These are phyloP conservation scores for Aromia moschata DNA, from an alignment of 2,888 invertebrate genomes.

Conservation along the genomic window DNA sequence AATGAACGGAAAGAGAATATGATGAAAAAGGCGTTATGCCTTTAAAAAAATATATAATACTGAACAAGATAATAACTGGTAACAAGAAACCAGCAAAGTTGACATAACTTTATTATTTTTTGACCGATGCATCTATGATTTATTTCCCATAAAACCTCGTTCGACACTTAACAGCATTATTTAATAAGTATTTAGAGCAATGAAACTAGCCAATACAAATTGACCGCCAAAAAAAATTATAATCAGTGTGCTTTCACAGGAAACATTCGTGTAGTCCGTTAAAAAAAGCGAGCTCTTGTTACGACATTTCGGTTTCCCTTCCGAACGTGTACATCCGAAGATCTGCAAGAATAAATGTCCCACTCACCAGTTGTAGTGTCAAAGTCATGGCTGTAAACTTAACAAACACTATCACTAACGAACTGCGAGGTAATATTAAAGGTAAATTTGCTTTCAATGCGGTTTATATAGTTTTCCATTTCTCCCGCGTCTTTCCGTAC, in stretches of 20 bases:
- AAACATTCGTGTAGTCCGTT: neutral
- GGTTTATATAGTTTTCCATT: constrained; percentile 46
- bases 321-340: neutral
- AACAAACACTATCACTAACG: constrained; percentile 41
- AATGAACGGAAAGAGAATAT: no score
- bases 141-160: no score
- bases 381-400: constrained; percentile 41
- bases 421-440: constrained; percentile 42
- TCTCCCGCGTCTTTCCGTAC: constrained; percentile 39
- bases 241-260: neutral
- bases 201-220: neutral
- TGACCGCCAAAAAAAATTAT: neutral
- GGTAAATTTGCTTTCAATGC: constrained; percentile 40
- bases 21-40: no score
- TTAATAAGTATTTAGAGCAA: no score
- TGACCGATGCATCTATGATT: no score
- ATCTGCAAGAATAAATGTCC: neutral
- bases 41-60: no score
- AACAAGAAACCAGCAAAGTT: no score
- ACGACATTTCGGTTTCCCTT: neutral
- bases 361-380: constrained; percentile 40
- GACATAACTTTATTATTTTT: no score
- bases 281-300: neutral
- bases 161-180: no score
- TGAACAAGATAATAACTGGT: no score